Conservation (phyloP, 2,888 invertebrate species). For the Agrilus cyanescens region DNA sequence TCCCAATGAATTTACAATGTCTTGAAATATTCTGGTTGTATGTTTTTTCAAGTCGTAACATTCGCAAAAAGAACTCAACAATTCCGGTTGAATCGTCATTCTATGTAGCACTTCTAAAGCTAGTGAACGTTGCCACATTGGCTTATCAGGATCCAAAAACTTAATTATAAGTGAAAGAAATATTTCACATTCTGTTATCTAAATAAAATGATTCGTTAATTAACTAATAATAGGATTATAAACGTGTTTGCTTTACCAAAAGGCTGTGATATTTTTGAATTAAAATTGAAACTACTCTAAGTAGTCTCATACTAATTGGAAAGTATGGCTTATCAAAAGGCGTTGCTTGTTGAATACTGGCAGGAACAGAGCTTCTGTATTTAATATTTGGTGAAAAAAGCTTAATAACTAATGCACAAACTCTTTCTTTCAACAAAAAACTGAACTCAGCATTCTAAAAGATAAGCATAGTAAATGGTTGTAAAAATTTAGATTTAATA, state of each 20-base stretch:
- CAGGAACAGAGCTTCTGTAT: conserved; percentile 52
- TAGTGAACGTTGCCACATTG: conserved; percentile 89
- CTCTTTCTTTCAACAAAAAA: conserved; percentile 88
- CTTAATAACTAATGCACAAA: conserved; percentile 96
- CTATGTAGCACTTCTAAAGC: conserved; percentile 93
- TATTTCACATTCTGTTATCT: conserved; percentile 97
- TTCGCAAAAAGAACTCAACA: conserved; percentile 84
- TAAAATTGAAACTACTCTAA: conserved; percentile 84
- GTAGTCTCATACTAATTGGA: conserved; percentile 89
- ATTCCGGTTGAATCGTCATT: conserved; percentile 78
- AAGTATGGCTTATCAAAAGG: conserved; percentile 86
- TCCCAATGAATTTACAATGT: conserved; percentile 88
- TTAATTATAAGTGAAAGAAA: conserved; percentile 93
- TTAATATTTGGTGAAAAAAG: conserved; percentile 98
- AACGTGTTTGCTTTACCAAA: conserved; percentile 49
- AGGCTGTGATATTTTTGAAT: conserved; percentile 87
- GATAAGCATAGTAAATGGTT: conserved; percentile 9
- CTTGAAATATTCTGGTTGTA: conserved; percentile 85
- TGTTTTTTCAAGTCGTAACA: conserved; percentile 93
- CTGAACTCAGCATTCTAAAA: conserved; percentile 87
- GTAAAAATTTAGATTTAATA: background rate
- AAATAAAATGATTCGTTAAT: conserved; percentile 14
- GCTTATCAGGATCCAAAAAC: conserved; percentile 94
- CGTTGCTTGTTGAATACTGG: conserved; percentile 49
- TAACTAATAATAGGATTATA: background rate